Evolutionary conservation across 2,888 invertebrate species (phyloP).

Genomic region (Rhagonycha lutea): DNA sequence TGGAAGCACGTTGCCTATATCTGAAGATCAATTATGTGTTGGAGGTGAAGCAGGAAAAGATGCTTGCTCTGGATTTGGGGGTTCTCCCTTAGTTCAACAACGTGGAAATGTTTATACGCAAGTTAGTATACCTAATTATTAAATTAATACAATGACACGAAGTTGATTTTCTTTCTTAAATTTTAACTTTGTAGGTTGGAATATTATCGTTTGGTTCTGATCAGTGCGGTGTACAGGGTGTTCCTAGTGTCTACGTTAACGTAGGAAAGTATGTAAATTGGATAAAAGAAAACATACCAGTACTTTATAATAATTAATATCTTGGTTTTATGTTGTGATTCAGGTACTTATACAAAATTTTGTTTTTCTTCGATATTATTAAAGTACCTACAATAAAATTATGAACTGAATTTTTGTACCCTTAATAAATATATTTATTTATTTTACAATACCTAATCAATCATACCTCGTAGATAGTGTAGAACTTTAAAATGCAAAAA

Average conservation of each 20-base stretch:
- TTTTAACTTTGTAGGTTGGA: slow-evolving; percentile 65
- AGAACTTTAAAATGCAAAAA: too few relatives aligned
- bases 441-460: too few relatives aligned
- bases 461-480: too few relatives aligned
- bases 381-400: not conserved
- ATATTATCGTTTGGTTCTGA: slow-evolving; percentile 81
- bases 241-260: slow-evolving; percentile 79
- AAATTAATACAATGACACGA: not conserved
- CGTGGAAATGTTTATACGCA: slow-evolving; percentile 68
- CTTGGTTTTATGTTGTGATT: not conserved
- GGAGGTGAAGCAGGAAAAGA: slow-evolving; percentile 76
- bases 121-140: slow-evolving; percentile 55
- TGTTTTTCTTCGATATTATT: not conserved
- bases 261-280: slow-evolving; percentile 75
- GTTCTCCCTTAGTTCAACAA: slow-evolving; percentile 70
- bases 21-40: slow-evolving; percentile 70
- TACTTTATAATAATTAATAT: slow-evolving; percentile 42
- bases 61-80: slow-evolving; percentile 80
- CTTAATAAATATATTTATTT: too few relatives aligned
- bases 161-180: slow-evolving; percentile 63
- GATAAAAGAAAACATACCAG: slow-evolving; percentile 73
- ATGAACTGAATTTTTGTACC: too few relatives aligned
- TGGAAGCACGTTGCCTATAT: slow-evolving; percentile 67
- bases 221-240: slow-evolving; percentile 72
- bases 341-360: not conserved